Base-by-base conservation (phyloP, 2,888 invertebrate species). In the Cheilosia scutellata region DNA sequence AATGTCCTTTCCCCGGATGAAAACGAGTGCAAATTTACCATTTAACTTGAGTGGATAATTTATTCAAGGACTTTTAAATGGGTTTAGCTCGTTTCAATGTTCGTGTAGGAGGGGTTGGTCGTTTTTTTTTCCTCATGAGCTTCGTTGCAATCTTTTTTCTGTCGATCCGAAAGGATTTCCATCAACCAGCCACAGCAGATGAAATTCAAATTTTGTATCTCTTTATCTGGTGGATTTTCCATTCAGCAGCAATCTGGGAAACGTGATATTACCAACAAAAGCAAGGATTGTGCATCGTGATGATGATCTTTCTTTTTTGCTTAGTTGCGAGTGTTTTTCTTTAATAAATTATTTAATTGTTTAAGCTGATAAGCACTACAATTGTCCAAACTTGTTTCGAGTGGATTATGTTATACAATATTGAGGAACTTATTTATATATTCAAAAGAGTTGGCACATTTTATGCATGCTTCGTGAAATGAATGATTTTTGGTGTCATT, bases 11-110 rank as follows among this genome's bases (percentile, higher is more conserved):
- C 4, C 29, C 4, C 31, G 13, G n/a, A 20, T 9, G 16, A 53
- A 16, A 29, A 29, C 20, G 16, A 11, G 29, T 16, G 42, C 20
- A 57, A 57, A 31, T 31, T 47, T 57, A 5, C 44, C 33, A 57
- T 57, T 70, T 70, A 47, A 70, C 44, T 57, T 42, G 51, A 11
- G 13, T 27, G 74, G 57, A 65, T 57, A 57, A 74, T 57, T 65
- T 44, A 65, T 44, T 63, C 47, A 57, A 37, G 60, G 40, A 62
- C 60, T 47, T 71, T n/a, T 44, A 31, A 57, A 57, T 47, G 47
- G 44, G 57, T 70, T 29, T 29, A 29, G 42, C 29, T 29, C 49
- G 49, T 9, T 37, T 37, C 37, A 4, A 37, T 37, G 37, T 37
- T 11, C 37, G 37, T 11, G 37, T 11, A 4, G 37, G 11, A 11